Evolutionary conservation across 2,113 vertebrate species (phyloP), one percentile per base, ranked within the genome.

Genomic region (Laticauda colubrina): DNA sequence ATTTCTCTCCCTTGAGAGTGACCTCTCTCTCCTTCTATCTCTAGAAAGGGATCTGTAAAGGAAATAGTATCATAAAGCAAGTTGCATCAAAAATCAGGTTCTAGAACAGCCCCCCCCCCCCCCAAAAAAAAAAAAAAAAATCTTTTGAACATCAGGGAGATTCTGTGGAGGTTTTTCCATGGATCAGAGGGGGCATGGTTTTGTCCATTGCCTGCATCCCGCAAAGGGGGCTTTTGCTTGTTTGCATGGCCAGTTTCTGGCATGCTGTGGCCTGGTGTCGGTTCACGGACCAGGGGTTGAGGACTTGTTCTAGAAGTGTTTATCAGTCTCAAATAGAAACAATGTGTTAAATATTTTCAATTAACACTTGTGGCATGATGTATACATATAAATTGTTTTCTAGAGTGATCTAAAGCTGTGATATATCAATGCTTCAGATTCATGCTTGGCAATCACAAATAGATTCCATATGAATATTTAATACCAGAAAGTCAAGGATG

Each of bases 21-120:
- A 99, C 51, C 99, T 98, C 95, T 99, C 98, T 98, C 98, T 98
- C 94, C 98, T 98, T 96, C 97, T 98, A 95, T 99, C 99, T 98
- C 98, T 99, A 96, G 99, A 99, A 95, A 98, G 97, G 97, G 99
- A 99, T 98, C 99, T 99, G 94, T 53, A 92, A 94, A 51, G 89
- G 2, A 0, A 96, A 91, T 94, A 7, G 54, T 85, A 85, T 92
- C 75, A 91, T 1, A 0, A 51, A 0, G 23, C 53, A 48, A 54
- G 23, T 26, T 23, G 21, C 45, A 54, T 89, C 48, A 87, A 87
- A 12, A 20, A 11, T 18, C 9, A 56, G 1, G 26, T 75, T 54
- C 29, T 55, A 53, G 24, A 26, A 89, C 24, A 61, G 59, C 24
- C 9, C 9, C 9, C 24, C 9, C 24, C 34, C 4, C 56, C 56